Conservation (phyloP, 2,113 vertebrate species). For the Gallinago undulata region DNA sequence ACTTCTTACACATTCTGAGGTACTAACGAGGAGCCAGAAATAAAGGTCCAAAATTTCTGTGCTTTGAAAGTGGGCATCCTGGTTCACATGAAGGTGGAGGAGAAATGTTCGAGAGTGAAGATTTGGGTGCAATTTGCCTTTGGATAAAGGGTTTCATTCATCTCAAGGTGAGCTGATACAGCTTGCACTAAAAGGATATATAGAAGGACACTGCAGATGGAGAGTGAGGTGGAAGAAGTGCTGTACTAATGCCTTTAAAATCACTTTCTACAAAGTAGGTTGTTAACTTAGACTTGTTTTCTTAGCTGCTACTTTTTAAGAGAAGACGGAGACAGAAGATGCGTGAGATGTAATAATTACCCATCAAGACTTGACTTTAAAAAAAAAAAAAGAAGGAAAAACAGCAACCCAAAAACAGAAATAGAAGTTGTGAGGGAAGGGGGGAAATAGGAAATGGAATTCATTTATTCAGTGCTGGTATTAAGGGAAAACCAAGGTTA, state of each 20-base stretch:
- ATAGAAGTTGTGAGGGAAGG: constrained; percentile 57
- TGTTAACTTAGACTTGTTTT: constrained; percentile 66
- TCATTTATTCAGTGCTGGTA: constrained; percentile 60
- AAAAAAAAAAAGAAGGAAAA: neutral
- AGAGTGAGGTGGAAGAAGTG: neutral
- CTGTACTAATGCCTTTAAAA: constrained; percentile 50
- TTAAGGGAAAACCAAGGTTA: constrained; percentile 68
- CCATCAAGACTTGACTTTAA: constrained; percentile 45
- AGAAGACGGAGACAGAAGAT: constrained; percentile 59
- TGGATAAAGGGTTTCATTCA: constrained; percentile 24
- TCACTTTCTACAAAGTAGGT: constrained; percentile 59
- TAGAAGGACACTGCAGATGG: constrained; percentile 48
- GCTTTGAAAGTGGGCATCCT: neutral
- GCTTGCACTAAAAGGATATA: constrained; percentile 10
- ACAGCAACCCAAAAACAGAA: constrained; percentile 56
- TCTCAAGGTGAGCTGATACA: constrained; percentile 50
- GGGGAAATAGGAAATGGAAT: constrained; percentile 48
- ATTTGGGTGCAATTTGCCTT: constrained; percentile 37
- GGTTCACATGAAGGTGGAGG: neutral
- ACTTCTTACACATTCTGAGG: neutral
- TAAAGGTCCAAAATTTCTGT: neutral
- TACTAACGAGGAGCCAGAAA: neutral
- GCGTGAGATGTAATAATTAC: constrained; percentile 68
- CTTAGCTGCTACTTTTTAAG: constrained; percentile 54
- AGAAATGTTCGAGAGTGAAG: neutral